Evolutionary conservation across 2,113 vertebrate genomes (phyloP).

Genomic region (Xerus inauris): DNA sequence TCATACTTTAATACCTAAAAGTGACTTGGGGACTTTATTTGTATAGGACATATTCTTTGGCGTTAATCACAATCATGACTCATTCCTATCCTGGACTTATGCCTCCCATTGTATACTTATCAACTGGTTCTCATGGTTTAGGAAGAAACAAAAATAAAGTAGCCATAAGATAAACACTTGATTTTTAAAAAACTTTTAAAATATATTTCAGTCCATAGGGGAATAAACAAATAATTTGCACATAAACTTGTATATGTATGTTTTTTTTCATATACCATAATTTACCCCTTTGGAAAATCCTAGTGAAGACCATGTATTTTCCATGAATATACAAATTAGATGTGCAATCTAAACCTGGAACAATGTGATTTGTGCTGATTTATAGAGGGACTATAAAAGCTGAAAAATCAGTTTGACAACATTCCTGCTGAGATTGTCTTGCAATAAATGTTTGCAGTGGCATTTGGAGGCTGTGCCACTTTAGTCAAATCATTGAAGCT

Average conservation of each 20-base stretch:
- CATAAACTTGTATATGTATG: not conserved
- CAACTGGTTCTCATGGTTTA: not conserved
- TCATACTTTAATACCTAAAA: not conserved
- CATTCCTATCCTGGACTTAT: not conserved
- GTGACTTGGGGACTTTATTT: not conserved
- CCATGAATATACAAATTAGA: conserved; percentile 21
- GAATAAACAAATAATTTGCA: not conserved
- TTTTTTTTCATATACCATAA: conserved; percentile 9
- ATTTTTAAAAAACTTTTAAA: conserved; percentile 6
- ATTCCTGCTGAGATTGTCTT: conserved; percentile 66
- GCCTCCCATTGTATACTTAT: conserved; percentile 15
- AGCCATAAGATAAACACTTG: not conserved
- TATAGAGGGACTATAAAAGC: conserved; percentile 51
- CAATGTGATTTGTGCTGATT: conserved; percentile 52
- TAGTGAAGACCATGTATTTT: not conserved
- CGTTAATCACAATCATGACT: not conserved
- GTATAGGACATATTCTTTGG: not conserved
- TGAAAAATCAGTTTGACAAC: conserved; percentile 58
- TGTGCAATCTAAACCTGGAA: conserved; percentile 44
- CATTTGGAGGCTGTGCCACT: conserved; percentile 69
- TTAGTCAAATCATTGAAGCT: conserved; percentile 48
- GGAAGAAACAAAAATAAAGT: conserved; percentile 24
- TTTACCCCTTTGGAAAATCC: conserved; percentile 37
- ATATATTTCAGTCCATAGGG: not conserved
- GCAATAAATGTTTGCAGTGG: conserved; percentile 64